Base-by-base conservation (phyloP, 2,888 invertebrate species). In the Syrphus vitripennis region DNA sequence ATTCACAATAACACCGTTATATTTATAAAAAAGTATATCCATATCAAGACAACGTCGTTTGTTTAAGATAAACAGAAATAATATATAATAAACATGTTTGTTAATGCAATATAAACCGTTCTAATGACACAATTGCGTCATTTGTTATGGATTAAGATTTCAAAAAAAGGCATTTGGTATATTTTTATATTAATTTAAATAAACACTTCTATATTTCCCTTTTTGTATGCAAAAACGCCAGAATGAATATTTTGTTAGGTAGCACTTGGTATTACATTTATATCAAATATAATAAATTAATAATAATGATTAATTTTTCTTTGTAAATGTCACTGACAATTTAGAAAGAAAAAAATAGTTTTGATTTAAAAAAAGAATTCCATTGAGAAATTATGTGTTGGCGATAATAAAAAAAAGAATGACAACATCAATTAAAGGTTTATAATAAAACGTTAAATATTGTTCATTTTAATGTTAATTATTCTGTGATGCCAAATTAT, bases 71-170 rank as follows among this genome's bases (percentile, higher is more conserved):
- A 40, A 40, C n/a, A 21, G 3, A 40, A 14, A 7, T 0, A 45
- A n/a, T 0, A 57, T 2, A 26, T 3, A 12, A 63, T 24, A 63
- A 63, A 67, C 7, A 48, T 21, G 45, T 21, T 31, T 65, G 31
- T 29, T 48, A 29, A 63, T 65, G 31, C 65, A 67, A n/a, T 48
- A 31, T 67, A n/a, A n/a, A 19, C 65, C 31, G 31, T 21, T 67
- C 19, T 67, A 21, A 48, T 31, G 1, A 2, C 19, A 42, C 10
- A 45, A 34, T 34, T 67, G 48, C 48, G 65, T 67, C 65, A 48
- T 48, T 67, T 29, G 5, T 16, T 26, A 59, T n/a, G 21, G 14
- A 63, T 50, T 50, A 59, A 21, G 6, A 45, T 29, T 29, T 42
- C 3, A 21, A 40, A 63, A 12, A 16, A 61, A 19, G n/a, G 4